Base-by-base conservation (phyloP, 2,113 vertebrate genomes). In the Triplophysa rosa region DNA sequence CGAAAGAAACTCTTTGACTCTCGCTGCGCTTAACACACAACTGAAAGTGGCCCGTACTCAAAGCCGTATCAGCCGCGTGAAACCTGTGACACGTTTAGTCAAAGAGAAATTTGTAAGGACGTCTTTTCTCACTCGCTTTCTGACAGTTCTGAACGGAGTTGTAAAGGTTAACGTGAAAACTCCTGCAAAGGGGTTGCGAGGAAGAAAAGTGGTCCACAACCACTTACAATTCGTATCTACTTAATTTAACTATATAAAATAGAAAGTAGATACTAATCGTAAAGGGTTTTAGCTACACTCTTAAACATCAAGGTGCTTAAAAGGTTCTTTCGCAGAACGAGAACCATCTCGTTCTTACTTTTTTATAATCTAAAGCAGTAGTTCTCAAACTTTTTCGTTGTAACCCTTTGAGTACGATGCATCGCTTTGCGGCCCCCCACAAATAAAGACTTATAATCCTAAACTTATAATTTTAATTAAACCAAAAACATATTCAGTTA, bases 131-230 rank as follows among this genome's bases (percentile, higher is more conserved):
- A 12, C 11, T 58, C 8, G 9, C 54, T 58, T 21, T 58, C 23
- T 24, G 29, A 58, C 33, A 33, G 40, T 74, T 74, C 54, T 70
- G 49, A 70, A n/a, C 37, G 56, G 68, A 70, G 68, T 70, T 70
- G 21, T 45, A 4, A 61, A 74, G 42, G 71, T 1, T 74, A 62
- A 47, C 17, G 45, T 29, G 16, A 62, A 26, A 73, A 29, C 26
- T 29, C 33, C 12, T 23, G 8, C n/a, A 58, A 61, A 74, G 54
- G 5, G 14, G 26, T 2, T 8, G 21, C 9, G 47, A 52, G 49
- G 5, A 11, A 42, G 58, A 19, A 21, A 62, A 17, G 21, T 26
- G 14, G 14, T 62, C 45, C 58, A 62, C 0, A 54, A 6, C 49
- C 5, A 69, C 0, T 10, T 72, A 19, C 16, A 37, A 59, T 37